Base-by-base conservation (phyloP, 1,140 invertebrate genomes). In the Saxidomus purpurata region DNA sequence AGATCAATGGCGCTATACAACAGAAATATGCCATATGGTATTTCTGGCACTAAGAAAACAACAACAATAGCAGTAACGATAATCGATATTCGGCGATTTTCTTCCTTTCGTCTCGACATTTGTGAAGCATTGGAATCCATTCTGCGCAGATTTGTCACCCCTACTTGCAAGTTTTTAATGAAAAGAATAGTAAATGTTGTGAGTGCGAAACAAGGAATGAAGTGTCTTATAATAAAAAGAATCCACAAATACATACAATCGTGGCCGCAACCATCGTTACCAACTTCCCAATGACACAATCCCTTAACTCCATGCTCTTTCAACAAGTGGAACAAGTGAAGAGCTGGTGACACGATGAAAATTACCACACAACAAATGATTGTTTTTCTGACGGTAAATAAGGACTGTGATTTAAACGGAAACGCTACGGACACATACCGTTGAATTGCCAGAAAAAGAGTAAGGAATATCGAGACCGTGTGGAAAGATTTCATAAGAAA, bases 11-110 rank as follows among this genome's bases (percentile, higher is more conserved):
- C 87, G 13, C 36, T 52, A 22, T 74, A 74, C n/a, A 84, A 25
- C 40, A 89, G 52, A 71, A 76, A 89, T 17, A 76, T 52, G 13
- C 87, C 87, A 36, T 83, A 89, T 25, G 87, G 87, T 15, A 83
- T 74, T 77, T 89, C 87, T 15, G 87, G 87, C 28, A 89, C 61
- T 8, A 89, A 47, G 40, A 89, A 89, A 13, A 89, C 40, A 15
- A 84, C 63, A n/a, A 77, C 67, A 74, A 89, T 49, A 0, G 63
- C 43, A 0, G 55, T 74, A 1, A 89, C 87, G 38, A 89, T 89
- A 22, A 83, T 28, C 0, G 87, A 69, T 0, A 76, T 47, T 0
- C 87, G 49, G 22, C 49, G 36, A 61, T 89, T 89, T 69, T 89
- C 61, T 13, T 22, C 25, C 13, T 36, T 49, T 40, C 52, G 38